Evolutionary conservation across 1,140 invertebrate species (phyloP).

Genomic region (Tetranychus urticae): DNA sequence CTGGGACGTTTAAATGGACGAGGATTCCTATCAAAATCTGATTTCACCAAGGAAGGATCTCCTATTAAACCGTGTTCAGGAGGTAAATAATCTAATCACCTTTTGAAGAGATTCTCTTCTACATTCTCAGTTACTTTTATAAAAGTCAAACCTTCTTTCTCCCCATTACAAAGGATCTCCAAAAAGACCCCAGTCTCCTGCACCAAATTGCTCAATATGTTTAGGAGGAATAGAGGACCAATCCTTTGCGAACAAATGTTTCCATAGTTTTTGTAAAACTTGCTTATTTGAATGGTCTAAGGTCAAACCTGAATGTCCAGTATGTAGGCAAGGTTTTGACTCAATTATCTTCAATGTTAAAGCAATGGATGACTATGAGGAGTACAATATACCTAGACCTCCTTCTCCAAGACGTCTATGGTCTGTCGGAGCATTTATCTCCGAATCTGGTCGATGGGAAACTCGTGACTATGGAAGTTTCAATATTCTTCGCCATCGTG

Average conservation of each 20-base stretch:
- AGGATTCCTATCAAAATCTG: too few species aligned
- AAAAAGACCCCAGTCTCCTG: constrained; percentile 14
- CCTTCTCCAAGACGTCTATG: background rate
- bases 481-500: background rate
- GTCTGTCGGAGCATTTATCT: background rate
- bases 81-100: too few species aligned
- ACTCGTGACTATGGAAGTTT: background rate
- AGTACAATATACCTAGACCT: constrained; percentile 35
- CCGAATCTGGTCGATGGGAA: background rate
- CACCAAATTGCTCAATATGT: constrained; percentile 56
- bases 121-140: too few species aligned
- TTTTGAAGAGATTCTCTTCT: too few species aligned
- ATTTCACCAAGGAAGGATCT: too few species aligned
- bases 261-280: constrained; percentile 78
- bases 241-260: constrained; percentile 69
- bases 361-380: constrained; percentile 61
- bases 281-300: constrained; percentile 84
- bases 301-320: constrained; percentile 73
- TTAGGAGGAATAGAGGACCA: constrained; percentile 58
- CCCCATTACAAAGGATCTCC: too few species aligned
- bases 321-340: constrained; percentile 73
- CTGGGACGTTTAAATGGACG: too few species aligned
- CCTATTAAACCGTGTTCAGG: too few species aligned
- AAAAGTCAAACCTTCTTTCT: too few species aligned
- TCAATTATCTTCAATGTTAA: constrained; percentile 76